Percentiles rank a stretch among this genome's conserved stretches.
Conservation (phyloP, 2,797 vertebrate species). For the Falco novaeseelandiae region DNA sequence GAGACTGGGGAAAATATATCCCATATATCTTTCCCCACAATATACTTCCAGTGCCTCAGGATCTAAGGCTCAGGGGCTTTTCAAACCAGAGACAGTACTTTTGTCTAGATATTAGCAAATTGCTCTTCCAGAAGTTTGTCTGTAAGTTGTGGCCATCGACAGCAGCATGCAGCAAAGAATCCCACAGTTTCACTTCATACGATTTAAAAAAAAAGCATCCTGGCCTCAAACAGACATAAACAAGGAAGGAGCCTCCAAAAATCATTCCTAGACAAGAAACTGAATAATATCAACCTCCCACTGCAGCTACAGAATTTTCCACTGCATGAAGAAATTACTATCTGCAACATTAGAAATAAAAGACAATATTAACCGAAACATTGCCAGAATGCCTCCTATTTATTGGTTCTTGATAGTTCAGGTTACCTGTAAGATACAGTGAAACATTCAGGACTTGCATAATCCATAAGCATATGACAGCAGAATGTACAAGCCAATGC, state of each 20-base stretch:
- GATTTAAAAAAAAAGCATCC: background rate
- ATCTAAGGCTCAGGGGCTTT: background rate
- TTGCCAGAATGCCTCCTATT: background rate
- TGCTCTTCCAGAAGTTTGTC: background rate
- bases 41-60: background rate
- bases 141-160: background rate
- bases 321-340: background rate
- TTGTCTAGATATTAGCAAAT: background rate
- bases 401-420: background rate
- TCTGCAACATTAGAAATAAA: background rate
- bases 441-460: background rate
- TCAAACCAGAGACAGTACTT: background rate
- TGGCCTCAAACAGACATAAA: background rate
- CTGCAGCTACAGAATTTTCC: background rate
- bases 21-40: accelerated
- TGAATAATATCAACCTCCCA: background rate
- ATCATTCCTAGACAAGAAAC: background rate
- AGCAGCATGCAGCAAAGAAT: background rate
- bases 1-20: background rate
- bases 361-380: background rate
- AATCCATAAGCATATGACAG: background rate
- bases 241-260: background rate
- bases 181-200: background rate
- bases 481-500: background rate
- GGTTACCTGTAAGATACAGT: background rate